These are phyloP conservation scores for Xanthorhoe spadicearia DNA, from an alignment of 2,888 invertebrate genomes.

Conservation along the genomic window DNA sequence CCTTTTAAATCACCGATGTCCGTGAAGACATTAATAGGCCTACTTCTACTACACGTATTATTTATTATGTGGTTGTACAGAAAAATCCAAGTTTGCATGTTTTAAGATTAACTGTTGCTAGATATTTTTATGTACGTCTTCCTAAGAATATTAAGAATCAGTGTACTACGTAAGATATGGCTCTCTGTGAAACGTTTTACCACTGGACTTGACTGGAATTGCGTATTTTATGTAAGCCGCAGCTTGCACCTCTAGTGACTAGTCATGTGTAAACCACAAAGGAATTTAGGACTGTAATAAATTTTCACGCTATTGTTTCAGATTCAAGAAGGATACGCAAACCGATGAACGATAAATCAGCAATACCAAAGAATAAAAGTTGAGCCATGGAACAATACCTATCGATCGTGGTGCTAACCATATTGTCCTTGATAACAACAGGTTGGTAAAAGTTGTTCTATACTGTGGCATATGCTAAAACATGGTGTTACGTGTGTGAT, in stretches of 20 bases:
- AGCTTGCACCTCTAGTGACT: neutral
- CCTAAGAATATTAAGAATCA: too few relatives aligned
- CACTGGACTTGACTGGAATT: neutral
- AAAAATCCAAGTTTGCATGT: neutral
- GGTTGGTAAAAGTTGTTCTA: slow-evolving; percentile 56
- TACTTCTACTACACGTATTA: too few relatives aligned
- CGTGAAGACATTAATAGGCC: neutral
- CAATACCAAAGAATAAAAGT: slow-evolving; percentile 34
- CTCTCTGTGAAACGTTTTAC: neutral
- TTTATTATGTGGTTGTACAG: neutral
- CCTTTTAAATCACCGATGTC: slow-evolving; percentile 5
- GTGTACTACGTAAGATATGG: too few relatives aligned
- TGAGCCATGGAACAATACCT: slow-evolving; percentile 60
- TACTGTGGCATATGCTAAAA: slow-evolving; percentile 8
- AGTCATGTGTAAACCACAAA: neutral
- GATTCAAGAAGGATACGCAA: slow-evolving; percentile 28
- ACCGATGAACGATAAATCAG: slow-evolving; percentile 22
- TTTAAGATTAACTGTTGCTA: too few relatives aligned
- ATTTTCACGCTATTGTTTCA: slow-evolving; percentile 30
- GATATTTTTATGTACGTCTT: too few relatives aligned
- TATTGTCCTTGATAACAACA: slow-evolving; percentile 65
- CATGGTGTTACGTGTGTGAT: slow-evolving; percentile 12
- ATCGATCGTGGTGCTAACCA: slow-evolving; percentile 55
- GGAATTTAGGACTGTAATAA: slow-evolving; percentile 2
- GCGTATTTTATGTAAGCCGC: neutral